Base-by-base conservation (phyloP, 2,113 vertebrate species). In the Erinaceus europaeus region DNA sequence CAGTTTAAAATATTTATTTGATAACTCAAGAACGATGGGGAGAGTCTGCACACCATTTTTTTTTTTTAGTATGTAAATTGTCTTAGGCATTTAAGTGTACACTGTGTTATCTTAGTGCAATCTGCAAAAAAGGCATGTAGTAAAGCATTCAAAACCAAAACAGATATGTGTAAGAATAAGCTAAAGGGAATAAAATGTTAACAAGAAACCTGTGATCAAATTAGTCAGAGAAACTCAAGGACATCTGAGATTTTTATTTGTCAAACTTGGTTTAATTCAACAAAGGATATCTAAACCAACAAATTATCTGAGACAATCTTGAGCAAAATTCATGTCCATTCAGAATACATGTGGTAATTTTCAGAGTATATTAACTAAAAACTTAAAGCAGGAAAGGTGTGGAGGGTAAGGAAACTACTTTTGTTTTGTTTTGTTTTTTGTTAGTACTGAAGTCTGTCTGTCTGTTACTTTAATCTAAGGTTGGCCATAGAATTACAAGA, bases 331-430 rank as follows among this genome's bases (percentile, higher is more conserved):
- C n/a, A n/a, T n/a, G n/a, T n/a, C n/a, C n/a, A n/a, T n/a, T n/a
- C n/a, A n/a, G n/a, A n/a, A n/a, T n/a, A n/a, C n/a, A n/a, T n/a
- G n/a, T n/a, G n/a, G n/a, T n/a, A n/a, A n/a, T 79, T 91, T 85
- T 78, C 72, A 72, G 90, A 88, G 83, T 38, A 65, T 84, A 59
- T 92, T 72, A 59, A 84, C 67, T 84, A 42, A 64, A 73, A 91
- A 84, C 90, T 50, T 48, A 34, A 82, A 90, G 52, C 57, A 91
- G 76, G 57, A 85, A 77, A 65, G 36, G 42, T 83, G 38, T 77
- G 38, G 65, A 85, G 40, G 72, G 62, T 61, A 18, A 67, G n/a
- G 46, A 74, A 57, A 3, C 7, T 5, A 32, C 81, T 5, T 90
- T 89, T 32, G n/a, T n/a, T n/a, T n/a, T n/a, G n/a, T n/a, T n/a